Evolutionary conservation across 2,797 vertebrate species (phyloP).

Genomic region (Halcyon chelicuti): DNA sequence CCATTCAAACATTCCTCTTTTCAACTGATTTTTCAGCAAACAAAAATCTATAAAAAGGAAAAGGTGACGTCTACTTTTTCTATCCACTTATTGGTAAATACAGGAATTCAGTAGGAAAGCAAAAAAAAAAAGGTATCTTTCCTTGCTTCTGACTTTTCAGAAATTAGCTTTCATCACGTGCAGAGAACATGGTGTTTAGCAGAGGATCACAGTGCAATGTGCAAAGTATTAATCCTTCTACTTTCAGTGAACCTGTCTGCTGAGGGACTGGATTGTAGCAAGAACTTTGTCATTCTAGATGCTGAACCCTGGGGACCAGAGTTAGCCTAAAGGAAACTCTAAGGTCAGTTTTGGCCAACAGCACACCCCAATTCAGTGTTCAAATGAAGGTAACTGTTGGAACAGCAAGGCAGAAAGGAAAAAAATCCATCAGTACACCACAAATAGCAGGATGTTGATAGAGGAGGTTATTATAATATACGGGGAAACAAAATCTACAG

Average conservation of each 20-base stretch:
- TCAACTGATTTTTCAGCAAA: neutral
- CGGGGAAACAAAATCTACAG: too few species aligned
- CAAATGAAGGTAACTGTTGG: neutral
- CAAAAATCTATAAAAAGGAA: neutral
- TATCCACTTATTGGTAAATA: accelerated
- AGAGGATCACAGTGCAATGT: neutral
- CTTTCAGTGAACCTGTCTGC: neutral
- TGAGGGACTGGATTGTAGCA: neutral
- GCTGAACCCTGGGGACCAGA: neutral
- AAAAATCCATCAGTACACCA: too few species aligned
- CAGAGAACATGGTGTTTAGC: neutral
- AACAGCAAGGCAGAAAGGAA: too few species aligned
- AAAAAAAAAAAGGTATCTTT: neutral
- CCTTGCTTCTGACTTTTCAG: neutral
- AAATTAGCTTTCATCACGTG: neutral
- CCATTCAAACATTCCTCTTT: neutral
- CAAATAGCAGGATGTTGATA: too few species aligned
- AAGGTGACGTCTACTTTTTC: neutral
- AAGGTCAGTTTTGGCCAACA: neutral
- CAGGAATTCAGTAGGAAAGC: neutral
- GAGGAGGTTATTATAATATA: too few species aligned
- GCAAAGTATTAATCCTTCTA: neutral
- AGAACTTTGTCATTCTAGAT: neutral
- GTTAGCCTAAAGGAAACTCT: neutral
- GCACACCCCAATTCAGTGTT: neutral